Evolutionary conservation across 1,140 invertebrate species (phyloP), one percentile per base, ranked within the genome.

Genomic region (Caerostris extrusa): DNA sequence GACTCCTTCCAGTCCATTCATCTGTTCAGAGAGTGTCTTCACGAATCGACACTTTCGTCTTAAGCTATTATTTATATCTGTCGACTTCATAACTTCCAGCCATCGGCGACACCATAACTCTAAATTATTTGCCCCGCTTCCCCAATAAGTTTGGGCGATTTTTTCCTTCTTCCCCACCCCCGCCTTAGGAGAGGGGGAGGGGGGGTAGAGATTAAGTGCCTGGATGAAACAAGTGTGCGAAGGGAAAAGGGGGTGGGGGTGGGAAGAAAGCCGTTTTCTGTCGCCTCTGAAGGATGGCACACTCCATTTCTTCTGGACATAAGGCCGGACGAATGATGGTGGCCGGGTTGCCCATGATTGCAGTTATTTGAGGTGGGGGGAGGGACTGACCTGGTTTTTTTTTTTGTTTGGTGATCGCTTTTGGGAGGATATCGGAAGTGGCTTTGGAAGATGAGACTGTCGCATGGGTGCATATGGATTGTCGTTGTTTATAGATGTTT

Each of bases 71-170:
- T 91, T 91, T 91, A 91, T 91, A 85, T 91, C 81, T 67, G 77
- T 91, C 77, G 77, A 91, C 90, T 91, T 85, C 90, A 91, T 91
- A 91, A 91, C 90, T 91, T 85, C 71, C 67, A 91, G 69, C 34
- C 90, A 82, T 89, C 57, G 90, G 60, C 90, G 77, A 85, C 90
- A 53, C 81, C 90, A 91, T 91, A 91, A 91, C 90, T 91, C 90
- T 91, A 91, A 91, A 91, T 91, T 91, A 91, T 91, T 91, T 91
- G 90, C 90, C 61, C 60, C 90, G 81, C 90, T 91, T 91, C 90
- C 81, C 81, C 57, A 85, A 91, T 91, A 91, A 91, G 90, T 91
- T 60, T 58, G 19, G 77, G 58, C 81, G 61, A 56, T 61, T 61
- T 87, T 87, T 53, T 71, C n/a, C n/a, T 91, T 91, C 53, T 83